Base-by-base conservation (phyloP, 2,888 invertebrate species). In the Sialis fuliginosa region DNA sequence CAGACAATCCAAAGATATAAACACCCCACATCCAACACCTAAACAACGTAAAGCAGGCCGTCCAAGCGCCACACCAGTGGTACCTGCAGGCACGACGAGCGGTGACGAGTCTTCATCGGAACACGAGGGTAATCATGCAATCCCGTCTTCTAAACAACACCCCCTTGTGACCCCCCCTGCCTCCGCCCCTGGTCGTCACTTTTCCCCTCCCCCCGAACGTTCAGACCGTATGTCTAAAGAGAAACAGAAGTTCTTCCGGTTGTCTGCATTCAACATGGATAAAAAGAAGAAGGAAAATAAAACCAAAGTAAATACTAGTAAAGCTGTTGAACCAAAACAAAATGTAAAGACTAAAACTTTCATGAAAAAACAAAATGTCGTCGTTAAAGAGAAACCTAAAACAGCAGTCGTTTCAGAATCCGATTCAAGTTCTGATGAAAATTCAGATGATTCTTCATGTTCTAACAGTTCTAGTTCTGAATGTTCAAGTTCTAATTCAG, bases 201-300 rank as follows among this genome's bases (percentile, higher is more conserved):
- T 48, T 53, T 53, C 51, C 51, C 54, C 48, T 55, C 69, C 69
- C 54, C 69, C 72, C 56, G 73, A 72, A 59, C 75, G 76, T 62
- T 72, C 78, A 66, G 83, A 83, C 65, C 74, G 75, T 62, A 84
- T 86, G 75, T 85, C 85, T 54, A 83, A 84, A 69, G 86, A 87
- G 71, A 87, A 86, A 66, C 85, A 83, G 67, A 85, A 85, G 68
- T 86, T 86, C 71, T 87, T 87, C 71, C 72, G 83, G 63, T 74
- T 77, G 62, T 83, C 83, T 57, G 83, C 80, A 47, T 84, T 85
- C 64, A 83, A 84, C 64, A 73, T 80, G 51, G 79, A 77, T 54
- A 75, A 75, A 62, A 68, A 68, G 48, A 57, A 55, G 33, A 56
- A 52, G 22, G 56, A 54, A 50, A 53, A 53, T 45, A 46, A 43